These are phyloP conservation scores for Callopanchax toddi DNA, from an alignment of 2,113 vertebrate genomes.

Conservation along the genomic window DNA sequence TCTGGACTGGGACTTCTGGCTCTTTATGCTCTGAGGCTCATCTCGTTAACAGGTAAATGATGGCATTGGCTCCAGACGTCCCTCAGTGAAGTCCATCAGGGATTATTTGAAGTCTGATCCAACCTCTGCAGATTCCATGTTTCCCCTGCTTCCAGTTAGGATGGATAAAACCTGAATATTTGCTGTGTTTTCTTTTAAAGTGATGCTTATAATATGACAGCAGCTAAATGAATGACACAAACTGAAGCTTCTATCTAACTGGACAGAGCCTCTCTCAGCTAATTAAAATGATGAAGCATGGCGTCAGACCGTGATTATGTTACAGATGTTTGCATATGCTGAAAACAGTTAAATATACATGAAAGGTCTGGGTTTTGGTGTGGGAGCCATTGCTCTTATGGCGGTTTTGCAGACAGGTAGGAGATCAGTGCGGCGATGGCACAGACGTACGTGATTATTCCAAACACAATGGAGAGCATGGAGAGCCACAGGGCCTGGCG, in stretches of 20 bases:
- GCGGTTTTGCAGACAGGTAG: slow-evolving; percentile 86
- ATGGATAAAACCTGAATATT: too few relatives aligned
- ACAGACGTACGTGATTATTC: slow-evolving; percentile 86
- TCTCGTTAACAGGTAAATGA: slow-evolving; percentile 10
- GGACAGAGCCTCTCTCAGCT: slow-evolving; percentile 43
- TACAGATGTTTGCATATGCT: too few relatives aligned
- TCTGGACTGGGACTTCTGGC: slow-evolving; percentile 7
- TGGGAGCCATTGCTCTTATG: slow-evolving; percentile 50
- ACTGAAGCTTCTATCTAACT: too few relatives aligned
- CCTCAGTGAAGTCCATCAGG: slow-evolving; percentile 34
- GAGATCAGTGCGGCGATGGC: slow-evolving; percentile 86
- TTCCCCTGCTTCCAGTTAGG: too few relatives aligned
- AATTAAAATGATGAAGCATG: background rate
- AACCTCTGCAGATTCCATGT: too few relatives aligned
- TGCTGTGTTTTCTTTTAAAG: too few relatives aligned
- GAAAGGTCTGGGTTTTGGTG: too few relatives aligned
- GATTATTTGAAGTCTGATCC: slow-evolving; percentile 48
- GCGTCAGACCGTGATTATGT: too few relatives aligned
- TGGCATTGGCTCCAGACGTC: slow-evolving; percentile 28
- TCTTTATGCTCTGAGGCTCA: background rate
- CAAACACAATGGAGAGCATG: slow-evolving; percentile 86
- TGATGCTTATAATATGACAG: too few relatives aligned
- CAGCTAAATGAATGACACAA: too few relatives aligned
- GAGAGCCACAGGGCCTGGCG: slow-evolving; percentile 88
- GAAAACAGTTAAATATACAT: too few relatives aligned